Percentiles rank a stretch among this genome's conserved stretches.
Conservation (phyloP, 2,113 vertebrate genomes). For the Potamarius usumacintae region DNA sequence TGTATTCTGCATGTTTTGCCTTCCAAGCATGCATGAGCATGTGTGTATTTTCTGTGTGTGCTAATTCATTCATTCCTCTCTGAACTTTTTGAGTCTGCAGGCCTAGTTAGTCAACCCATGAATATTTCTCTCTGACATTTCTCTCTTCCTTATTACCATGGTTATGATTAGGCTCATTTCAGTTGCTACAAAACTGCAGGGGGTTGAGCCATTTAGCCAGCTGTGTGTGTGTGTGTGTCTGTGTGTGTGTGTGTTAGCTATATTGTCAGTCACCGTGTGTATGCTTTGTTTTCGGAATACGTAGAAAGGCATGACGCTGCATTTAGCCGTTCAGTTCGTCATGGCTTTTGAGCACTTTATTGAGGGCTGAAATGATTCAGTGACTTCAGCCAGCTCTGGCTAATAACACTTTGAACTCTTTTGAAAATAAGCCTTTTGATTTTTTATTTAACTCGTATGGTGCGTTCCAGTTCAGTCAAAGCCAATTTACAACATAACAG, state of each 20-base stretch:
- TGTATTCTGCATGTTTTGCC: not conserved
- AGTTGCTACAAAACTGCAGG: slow-evolving; percentile 43
- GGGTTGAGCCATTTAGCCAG: slow-evolving; percentile 36
- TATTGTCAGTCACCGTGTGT: slow-evolving; percentile 6
- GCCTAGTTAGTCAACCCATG: slow-evolving; percentile 31
- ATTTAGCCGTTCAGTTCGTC: slow-evolving; percentile 17
- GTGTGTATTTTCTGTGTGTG: not conserved
- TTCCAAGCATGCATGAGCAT: not conserved
- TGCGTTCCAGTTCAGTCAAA: slow-evolving; percentile 23
- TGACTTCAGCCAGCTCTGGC: slow-evolving; percentile 33
- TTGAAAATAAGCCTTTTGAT: slow-evolving; percentile 37
- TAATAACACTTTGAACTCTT: slow-evolving; percentile 32
- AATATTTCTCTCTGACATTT: slow-evolving; percentile 53
- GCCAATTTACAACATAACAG: not conserved
- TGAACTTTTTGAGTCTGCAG: slow-evolving; percentile 15
- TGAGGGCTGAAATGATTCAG: slow-evolving; percentile 17
- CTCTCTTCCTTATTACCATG: slow-evolving; percentile 39
- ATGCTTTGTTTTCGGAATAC: slow-evolving; percentile 14
- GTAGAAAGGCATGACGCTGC: slow-evolving; percentile 5
- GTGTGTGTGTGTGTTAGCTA: not conserved
- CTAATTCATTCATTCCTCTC: not conserved
- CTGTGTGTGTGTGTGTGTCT: slow-evolving; percentile 37
- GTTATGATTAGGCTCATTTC: slow-evolving; percentile 46
- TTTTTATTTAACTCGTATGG: slow-evolving; percentile 26
- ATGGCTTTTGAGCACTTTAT: slow-evolving; percentile 31